These are phyloP conservation scores for Pelmatolapia mariae DNA, from an alignment of 2,113 vertebrate species.

Conservation along the genomic window DNA sequence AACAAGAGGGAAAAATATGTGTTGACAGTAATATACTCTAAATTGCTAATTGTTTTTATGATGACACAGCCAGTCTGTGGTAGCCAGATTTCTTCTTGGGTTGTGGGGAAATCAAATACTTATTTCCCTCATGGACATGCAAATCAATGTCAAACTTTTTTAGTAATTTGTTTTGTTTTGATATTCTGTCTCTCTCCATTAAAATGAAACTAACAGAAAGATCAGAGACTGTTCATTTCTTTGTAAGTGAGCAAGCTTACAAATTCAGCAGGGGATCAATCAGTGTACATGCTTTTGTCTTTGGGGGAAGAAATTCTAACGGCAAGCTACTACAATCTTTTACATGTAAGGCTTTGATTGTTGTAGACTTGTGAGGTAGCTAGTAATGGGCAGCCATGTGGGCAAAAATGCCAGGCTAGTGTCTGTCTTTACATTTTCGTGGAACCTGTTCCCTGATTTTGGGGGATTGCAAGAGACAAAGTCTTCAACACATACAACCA, in stretches of 20 bases:
- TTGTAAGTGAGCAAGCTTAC: neutral
- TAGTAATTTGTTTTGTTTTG: neutral
- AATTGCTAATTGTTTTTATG: neutral
- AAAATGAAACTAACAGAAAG: neutral
- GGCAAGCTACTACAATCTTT: neutral
- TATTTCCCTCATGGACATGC: neutral
- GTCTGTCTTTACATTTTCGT: neutral
- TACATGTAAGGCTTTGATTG: neutral
- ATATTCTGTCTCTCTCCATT: neutral
- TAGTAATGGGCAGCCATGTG: neutral
- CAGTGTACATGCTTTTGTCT: neutral
- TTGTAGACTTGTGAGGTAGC: neutral
- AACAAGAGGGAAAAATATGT: neutral
- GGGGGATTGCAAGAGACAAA: neutral
- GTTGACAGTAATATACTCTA: neutral
- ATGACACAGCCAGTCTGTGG: neutral
- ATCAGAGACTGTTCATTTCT: neutral
- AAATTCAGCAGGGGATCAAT: neutral
- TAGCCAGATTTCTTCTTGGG: neutral
- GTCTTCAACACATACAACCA: neutral
- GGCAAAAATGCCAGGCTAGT: neutral
- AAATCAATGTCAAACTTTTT: neutral
- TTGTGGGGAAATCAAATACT: neutral
- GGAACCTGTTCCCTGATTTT: neutral
- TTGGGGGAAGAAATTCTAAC: neutral